A percentile compares a stretch with the other conserved stretches of the same genome.
These are phyloP conservation scores for Scolopax bukidnonensis DNA, from an alignment of 2,797 vertebrate species.

Conservation along the genomic window DNA sequence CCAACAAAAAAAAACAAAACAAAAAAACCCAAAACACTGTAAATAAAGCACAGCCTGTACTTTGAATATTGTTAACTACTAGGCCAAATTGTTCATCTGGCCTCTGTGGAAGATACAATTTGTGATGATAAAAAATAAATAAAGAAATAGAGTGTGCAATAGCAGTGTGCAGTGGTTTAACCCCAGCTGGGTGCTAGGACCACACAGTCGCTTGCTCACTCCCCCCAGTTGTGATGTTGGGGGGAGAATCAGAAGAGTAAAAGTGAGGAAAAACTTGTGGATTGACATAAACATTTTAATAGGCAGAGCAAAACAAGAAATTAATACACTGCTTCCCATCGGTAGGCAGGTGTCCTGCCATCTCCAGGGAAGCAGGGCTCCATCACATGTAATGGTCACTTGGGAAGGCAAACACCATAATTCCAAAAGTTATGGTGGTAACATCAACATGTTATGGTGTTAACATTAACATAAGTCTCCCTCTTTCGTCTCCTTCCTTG, in stretches of 20 bases:
- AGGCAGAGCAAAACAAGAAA: neutral
- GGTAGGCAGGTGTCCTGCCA: neutral
- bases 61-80: neutral
- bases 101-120: neutral
- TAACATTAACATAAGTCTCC: neutral
- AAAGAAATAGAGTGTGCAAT: neutral
- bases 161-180: neutral
- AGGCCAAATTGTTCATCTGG: neutral
- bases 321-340: neutral
- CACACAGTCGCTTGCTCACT: neutral
- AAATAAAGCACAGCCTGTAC: constrained; percentile 7
- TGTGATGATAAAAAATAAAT: neutral
- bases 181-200: neutral
- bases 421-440: neutral
- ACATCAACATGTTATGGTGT: no score
- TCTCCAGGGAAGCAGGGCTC: neutral
- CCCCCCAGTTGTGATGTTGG: neutral
- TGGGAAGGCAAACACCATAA: neutral
- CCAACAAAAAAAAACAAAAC: neutral
- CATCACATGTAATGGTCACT: neutral
- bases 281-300: neutral
- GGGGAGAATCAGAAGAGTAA: neutral
- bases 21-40: neutral
- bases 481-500: neutral
- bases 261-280: neutral